Evolutionary conservation across 2,797 vertebrate species (phyloP).

Genomic region (Melopsittacus undulatus): DNA sequence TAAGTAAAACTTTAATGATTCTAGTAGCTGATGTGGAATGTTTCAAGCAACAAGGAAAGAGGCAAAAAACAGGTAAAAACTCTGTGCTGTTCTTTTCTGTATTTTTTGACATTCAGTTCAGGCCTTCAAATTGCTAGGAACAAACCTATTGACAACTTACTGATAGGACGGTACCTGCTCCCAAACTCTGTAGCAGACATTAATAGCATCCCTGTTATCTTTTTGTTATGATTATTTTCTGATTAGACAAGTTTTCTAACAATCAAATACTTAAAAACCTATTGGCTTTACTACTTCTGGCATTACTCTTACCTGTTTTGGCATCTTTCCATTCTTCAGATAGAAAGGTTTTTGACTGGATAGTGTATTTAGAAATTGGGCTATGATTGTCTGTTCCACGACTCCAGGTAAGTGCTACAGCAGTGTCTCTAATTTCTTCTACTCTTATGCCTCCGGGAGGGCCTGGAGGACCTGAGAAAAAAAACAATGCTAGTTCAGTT

Average conservation of each 20-base stretch:
- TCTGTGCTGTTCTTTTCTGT: neutral
- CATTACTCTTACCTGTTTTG: conserved; percentile 83
- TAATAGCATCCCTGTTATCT: neutral
- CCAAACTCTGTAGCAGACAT: neutral
- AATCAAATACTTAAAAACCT: neutral
- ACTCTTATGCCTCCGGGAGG: conserved; percentile 91
- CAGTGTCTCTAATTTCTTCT: conserved; percentile 83
- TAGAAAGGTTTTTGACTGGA: conserved; percentile 86
- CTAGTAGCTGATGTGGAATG: neutral
- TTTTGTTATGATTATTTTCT: neutral
- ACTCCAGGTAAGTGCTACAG: conserved; percentile 89
- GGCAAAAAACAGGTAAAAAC: neutral
- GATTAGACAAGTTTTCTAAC: neutral
- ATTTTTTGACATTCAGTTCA: neutral
- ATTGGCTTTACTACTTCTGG: neutral
- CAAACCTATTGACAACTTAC: neutral
- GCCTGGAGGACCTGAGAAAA: conserved; percentile 88
- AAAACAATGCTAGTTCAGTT: neutral
- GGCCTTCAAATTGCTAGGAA: neutral
- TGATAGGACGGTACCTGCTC: neutral
- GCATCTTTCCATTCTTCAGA: conserved; percentile 90
- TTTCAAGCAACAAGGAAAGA: neutral
- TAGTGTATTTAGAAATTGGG: conserved; percentile 93
- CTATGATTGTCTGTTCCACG: conserved; percentile 95
- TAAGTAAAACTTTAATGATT: neutral